Evolutionary conservation across 1,140 invertebrate species (phyloP).

Genomic region (Hylaeus anthracinus): DNA sequence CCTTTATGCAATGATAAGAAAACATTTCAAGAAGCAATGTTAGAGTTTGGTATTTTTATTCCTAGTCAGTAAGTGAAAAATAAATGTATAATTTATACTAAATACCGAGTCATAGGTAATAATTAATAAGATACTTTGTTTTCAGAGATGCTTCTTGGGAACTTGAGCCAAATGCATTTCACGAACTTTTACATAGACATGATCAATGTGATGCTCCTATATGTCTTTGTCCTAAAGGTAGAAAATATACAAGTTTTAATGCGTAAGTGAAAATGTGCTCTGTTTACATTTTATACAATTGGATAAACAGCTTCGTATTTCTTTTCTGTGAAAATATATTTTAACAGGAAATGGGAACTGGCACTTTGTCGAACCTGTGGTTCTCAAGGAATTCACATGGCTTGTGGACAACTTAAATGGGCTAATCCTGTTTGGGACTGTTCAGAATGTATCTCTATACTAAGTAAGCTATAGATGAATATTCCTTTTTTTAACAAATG

Average conservation of each 20-base stretch:
- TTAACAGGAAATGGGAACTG: conserved; percentile 81
- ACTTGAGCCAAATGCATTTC: conserved; percentile 84
- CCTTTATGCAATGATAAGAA: conserved; percentile 85
- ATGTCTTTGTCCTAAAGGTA: conserved; percentile 83
- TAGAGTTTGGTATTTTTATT: conserved; percentile 84
- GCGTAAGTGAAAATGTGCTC: conserved; percentile 73
- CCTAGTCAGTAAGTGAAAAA: conserved; percentile 82
- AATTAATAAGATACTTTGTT: neutral
- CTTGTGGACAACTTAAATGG: conserved; percentile 78
- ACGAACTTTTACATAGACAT: conserved; percentile 83
- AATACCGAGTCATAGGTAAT: neutral
- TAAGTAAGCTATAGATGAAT: conserved; percentile 50
- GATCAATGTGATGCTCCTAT: conserved; percentile 82
- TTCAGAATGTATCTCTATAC: conserved; percentile 71
- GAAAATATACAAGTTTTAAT: conserved; percentile 79
- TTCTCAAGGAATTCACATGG: conserved; percentile 82
- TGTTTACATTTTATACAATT: neutral
- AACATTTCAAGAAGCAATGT: conserved; percentile 83
- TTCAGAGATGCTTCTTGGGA: conserved; percentile 87
- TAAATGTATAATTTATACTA: neutral
- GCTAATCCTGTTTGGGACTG: conserved; percentile 75
- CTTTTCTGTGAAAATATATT: conserved; percentile 7
- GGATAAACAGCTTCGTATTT: neutral
- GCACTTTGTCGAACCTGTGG: conserved; percentile 82
- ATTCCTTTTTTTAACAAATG: neutral